Percentiles rank a stretch among this genome's conserved stretches.
Evolutionary conservation across 2,888 invertebrate genomes (phyloP).

Genomic region (Idaea straminata): DNA sequence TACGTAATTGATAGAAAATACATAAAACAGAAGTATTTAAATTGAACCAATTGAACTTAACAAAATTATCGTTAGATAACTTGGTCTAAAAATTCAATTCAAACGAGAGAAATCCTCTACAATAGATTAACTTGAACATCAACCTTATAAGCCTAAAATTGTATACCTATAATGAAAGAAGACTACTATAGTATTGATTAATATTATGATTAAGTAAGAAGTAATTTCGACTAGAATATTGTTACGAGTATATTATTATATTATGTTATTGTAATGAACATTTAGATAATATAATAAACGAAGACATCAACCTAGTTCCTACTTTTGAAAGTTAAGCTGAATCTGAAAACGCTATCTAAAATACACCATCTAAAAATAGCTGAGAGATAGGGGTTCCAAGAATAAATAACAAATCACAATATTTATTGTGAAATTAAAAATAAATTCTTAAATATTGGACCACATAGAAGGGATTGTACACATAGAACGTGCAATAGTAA

Average conservation of each 20-base stretch:
- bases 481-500: neutral
- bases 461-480: conserved; percentile 37
- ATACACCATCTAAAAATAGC: conserved; percentile 15
- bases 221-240: conserved; percentile 3
- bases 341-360: neutral
- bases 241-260: neutral
- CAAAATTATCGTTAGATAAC: too few relatives aligned
- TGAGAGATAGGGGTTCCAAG: conserved; percentile 9
- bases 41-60: too few relatives aligned
- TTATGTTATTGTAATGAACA: neutral
- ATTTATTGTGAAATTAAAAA: conserved; percentile 14
- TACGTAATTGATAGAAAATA: too few relatives aligned
- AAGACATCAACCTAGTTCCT: neutral
- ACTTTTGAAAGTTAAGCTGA: neutral
- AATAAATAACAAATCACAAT: conserved; percentile 4
- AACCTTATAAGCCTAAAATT: too few relatives aligned
- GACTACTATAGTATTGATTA: neutral
- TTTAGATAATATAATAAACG: neutral
- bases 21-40: too few relatives aligned
- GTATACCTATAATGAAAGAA: too few relatives aligned
- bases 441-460: conserved; percentile 50
- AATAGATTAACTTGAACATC: too few relatives aligned
- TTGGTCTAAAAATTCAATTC: too few relatives aligned
- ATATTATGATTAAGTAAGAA: neutral
- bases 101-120: too few relatives aligned